phyloP scores from a whole-genome alignment of 1,140 invertebrate genomes.

The Aphelenchoides besseyi region DNA sequence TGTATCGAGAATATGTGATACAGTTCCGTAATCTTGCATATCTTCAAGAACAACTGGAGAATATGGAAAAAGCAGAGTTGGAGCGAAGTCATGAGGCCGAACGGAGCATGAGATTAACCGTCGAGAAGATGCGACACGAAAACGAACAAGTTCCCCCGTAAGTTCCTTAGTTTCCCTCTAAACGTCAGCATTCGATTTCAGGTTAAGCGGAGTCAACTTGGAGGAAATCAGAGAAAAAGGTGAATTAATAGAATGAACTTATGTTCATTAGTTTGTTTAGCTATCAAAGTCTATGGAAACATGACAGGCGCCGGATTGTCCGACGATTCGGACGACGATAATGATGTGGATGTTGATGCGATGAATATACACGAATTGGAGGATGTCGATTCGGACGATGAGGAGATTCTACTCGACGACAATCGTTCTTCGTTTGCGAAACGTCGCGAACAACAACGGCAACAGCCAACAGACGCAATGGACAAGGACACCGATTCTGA shows the following conservation, averaged over 20 bases:
- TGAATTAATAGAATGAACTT: not conserved
- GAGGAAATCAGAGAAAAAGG: constrained; percentile 25
- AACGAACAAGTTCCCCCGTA: constrained; percentile 35
- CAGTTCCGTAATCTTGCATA: constrained; percentile 46
- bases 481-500: constrained; percentile 18
- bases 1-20: constrained; percentile 41
- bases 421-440: not conserved
- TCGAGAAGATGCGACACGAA: constrained; percentile 47
- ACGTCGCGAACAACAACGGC: constrained; percentile 5
- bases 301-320: constrained; percentile 47
- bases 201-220: constrained; percentile 11
- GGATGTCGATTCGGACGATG: constrained; percentile 27
- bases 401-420: not conserved
- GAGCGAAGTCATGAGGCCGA: constrained; percentile 41
- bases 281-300: constrained; percentile 44
- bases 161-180: constrained; percentile 11
- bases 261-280: constrained; percentile 7
- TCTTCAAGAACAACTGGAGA: constrained; percentile 34
- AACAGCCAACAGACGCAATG: not conserved
- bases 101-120: constrained; percentile 39
- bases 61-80: constrained; percentile 38
- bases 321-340: constrained; percentile 47
- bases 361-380: constrained; percentile 24
- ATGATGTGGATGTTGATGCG: constrained; percentile 26
- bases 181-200: not conserved